Conservation (phyloP, 2,797 vertebrate species). For the Monodelphis domestica region DNA sequence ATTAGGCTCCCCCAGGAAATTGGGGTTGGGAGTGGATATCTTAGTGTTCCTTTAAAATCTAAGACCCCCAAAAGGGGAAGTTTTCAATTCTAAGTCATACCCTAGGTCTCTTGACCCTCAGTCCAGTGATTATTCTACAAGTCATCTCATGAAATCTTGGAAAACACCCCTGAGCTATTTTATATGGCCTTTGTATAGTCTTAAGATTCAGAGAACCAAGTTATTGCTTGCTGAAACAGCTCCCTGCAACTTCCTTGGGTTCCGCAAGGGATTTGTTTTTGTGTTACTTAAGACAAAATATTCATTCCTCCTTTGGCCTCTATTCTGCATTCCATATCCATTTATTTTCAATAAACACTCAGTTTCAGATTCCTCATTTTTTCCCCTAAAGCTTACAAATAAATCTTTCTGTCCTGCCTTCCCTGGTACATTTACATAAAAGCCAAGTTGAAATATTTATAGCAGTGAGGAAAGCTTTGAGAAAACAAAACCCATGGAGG, state of each 20-base stretch:
- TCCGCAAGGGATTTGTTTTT: neutral
- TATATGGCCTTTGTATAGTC: neutral
- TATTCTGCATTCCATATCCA: constrained; percentile 67
- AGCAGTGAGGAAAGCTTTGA: constrained; percentile 51
- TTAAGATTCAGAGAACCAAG: neutral
- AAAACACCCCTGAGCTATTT: neutral
- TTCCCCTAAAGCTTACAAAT: constrained; percentile 73
- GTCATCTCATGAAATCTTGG: neutral
- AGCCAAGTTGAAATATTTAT: constrained; percentile 74
- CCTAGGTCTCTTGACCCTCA: neutral
- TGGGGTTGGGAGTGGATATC: neutral
- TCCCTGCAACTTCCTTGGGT: neutral
- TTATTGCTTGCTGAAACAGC: neutral
- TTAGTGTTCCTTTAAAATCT: neutral
- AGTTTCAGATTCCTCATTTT: constrained; percentile 67
- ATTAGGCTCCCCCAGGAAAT: neutral
- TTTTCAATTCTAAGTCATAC: neutral
- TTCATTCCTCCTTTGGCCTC: constrained; percentile 60
- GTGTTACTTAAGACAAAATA: constrained; percentile 51
- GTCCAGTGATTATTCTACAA: neutral
- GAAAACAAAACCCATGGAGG: constrained; percentile 48
- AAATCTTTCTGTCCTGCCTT: constrained; percentile 73
- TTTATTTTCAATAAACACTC: constrained; percentile 74
- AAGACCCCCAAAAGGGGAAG: neutral
- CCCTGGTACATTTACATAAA: constrained; percentile 72